A percentile compares a stretch with the other conserved stretches of the same genome.
These are phyloP conservation scores for Notechis scutatus DNA, from an alignment of 2,113 vertebrate species.

Conservation along the genomic window DNA sequence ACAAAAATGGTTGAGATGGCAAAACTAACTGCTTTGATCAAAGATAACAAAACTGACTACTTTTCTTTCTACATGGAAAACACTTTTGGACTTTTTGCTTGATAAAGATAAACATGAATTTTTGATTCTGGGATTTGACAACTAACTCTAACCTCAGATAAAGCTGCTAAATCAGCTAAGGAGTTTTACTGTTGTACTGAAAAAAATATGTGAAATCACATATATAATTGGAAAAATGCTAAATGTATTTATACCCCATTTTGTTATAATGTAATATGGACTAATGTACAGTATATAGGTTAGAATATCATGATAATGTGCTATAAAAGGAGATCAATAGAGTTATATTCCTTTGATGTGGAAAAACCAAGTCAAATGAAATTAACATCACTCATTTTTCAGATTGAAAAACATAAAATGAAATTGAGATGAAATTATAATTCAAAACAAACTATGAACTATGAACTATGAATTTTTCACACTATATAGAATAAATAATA, in stretches of 20 bases:
- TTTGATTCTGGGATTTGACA: neutral
- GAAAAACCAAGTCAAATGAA: neutral
- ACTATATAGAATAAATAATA: neutral
- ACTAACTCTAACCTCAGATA: neutral
- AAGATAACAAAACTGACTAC: neutral
- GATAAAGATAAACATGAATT: neutral
- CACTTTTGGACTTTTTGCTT: neutral
- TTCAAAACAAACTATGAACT: neutral
- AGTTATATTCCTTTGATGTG: neutral
- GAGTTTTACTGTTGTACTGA: neutral
- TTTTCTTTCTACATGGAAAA: neutral
- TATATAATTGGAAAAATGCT: neutral
- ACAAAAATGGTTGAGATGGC: neutral
- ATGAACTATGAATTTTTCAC: neutral
- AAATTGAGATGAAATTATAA: neutral
- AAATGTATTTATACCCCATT: neutral
- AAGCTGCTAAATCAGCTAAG: neutral
- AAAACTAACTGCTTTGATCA: neutral
- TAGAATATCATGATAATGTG: neutral
- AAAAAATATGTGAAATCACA: neutral
- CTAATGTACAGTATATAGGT: neutral
- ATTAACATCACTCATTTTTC: neutral
- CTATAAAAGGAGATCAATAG: neutral
- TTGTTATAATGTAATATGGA: neutral
- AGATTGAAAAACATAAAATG: neutral